Evolutionary conservation across 2,113 vertebrate species (phyloP).

Genomic region (Antechinus stuartii): DNA sequence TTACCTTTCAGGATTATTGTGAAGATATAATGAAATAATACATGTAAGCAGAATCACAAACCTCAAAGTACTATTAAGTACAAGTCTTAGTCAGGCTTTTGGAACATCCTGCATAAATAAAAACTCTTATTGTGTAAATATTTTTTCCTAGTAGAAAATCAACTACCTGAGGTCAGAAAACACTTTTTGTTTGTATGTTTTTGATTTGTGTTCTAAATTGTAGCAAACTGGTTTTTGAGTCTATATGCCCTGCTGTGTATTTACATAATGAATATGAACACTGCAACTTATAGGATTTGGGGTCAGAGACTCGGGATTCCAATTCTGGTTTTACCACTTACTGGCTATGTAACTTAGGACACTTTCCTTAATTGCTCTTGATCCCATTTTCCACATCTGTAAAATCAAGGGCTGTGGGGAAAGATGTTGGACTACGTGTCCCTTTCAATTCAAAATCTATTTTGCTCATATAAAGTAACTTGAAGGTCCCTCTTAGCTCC

Average conservation of each 20-base stretch:
- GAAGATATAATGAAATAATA: neutral
- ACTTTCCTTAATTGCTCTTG: neutral
- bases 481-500: neutral
- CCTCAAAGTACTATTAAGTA: too few relatives aligned
- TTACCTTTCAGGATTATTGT: neutral
- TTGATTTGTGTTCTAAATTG: neutral
- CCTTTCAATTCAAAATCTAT: neutral
- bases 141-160: neutral
- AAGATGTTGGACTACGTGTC: neutral
- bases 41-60: neutral
- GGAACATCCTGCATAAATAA: too few relatives aligned
- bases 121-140: neutral
- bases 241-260: neutral
- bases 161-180: neutral
- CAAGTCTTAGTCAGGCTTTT: too few relatives aligned
- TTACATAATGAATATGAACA: neutral
- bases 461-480: neutral
- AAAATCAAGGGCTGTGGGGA: neutral
- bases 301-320: accelerated
- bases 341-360: accelerated
- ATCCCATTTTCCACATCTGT: accelerated
- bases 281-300: neutral
- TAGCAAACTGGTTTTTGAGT: neutral
- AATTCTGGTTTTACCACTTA: too few relatives aligned
- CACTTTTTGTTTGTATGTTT: neutral